These are phyloP conservation scores for Amiota mariae DNA, from an alignment of 2,888 invertebrate species.

Conservation along the genomic window DNA sequence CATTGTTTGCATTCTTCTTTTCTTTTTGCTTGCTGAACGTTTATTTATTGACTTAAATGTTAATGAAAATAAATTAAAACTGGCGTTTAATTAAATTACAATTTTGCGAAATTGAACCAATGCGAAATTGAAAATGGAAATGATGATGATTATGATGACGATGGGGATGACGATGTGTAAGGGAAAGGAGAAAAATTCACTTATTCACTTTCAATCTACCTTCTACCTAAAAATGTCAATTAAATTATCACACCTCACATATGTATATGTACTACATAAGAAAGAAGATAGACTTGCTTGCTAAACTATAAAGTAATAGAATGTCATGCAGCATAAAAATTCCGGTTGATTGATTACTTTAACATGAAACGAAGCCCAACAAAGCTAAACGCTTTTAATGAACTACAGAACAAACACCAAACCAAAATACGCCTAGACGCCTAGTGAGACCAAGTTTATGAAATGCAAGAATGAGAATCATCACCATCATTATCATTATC, in stretches of 20 bases:
- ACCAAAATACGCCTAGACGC: neutral
- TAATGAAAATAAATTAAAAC: conserved; percentile 63
- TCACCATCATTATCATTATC: neutral
- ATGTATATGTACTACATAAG: no score
- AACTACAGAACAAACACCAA: conserved; percentile 19
- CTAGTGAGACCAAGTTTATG: neutral
- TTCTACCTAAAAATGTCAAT: no score
- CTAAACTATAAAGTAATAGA: no score
- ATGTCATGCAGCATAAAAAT: neutral
- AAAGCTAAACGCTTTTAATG: conserved; percentile 30
- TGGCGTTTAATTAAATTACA: conserved; percentile 66
- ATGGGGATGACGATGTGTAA: neutral
- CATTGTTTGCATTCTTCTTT: conserved; percentile 51
- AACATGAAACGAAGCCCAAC: conserved; percentile 26
- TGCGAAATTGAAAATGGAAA: no score
- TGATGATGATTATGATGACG: neutral
- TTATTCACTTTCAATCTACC: neutral
- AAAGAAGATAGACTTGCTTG: no score
- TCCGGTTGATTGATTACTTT: conserved; percentile 27
- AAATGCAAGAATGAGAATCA: conserved; percentile 6
- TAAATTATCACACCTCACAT: no score
- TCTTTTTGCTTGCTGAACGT: conserved; percentile 21
- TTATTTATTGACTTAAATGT: conserved; percentile 61
- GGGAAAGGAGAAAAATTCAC: no score
- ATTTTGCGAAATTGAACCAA: neutral